Conservation (phyloP, 2,113 vertebrate species). For the Psophia crepitans region DNA sequence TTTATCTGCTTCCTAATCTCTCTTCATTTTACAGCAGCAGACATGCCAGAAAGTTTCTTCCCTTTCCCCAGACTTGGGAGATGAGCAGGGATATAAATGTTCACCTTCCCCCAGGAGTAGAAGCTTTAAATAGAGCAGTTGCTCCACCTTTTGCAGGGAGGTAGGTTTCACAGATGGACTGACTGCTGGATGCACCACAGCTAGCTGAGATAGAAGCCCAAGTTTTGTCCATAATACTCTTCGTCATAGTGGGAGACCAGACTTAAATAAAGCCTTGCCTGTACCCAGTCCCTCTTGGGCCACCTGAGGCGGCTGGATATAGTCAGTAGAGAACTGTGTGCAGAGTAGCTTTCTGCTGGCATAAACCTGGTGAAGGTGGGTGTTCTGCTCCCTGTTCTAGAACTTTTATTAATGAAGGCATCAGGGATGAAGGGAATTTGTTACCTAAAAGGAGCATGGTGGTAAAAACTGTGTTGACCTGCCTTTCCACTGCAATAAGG, state of each 20-base stretch:
- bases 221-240: background rate
- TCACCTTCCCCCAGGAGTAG: background rate
- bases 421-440: background rate
- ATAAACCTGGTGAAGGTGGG: background rate
- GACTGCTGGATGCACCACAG: background rate
- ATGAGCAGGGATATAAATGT: background rate
- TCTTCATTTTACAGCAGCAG: background rate
- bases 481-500: background rate
- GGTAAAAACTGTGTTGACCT: background rate
- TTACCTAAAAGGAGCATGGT: background rate
- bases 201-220: background rate
- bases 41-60: background rate
- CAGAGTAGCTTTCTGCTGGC: background rate
- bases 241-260: background rate
- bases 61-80: background rate
- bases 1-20: background rate
- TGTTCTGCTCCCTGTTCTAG: background rate
- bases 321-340: background rate
- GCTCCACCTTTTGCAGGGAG: background rate
- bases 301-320: background rate
- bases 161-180: background rate
- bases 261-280: background rate
- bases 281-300: background rate
- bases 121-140: background rate
- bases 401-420: background rate